A percentile compares a stretch with the other conserved stretches of the same genome.
These are phyloP conservation scores for Diarsia dahlii DNA, from an alignment of 2,888 invertebrate genomes.

Conservation along the genomic window DNA sequence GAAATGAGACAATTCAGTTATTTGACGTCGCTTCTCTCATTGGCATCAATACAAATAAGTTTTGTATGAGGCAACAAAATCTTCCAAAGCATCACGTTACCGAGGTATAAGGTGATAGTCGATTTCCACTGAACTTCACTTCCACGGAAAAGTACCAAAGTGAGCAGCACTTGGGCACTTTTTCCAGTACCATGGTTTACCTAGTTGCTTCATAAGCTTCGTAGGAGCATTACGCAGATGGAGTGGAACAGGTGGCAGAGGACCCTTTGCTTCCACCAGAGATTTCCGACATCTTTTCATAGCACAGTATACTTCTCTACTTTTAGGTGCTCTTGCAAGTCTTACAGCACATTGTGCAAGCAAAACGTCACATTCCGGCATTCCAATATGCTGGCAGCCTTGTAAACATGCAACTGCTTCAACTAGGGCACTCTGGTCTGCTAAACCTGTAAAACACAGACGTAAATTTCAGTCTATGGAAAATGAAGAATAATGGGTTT, in stretches of 20 bases:
- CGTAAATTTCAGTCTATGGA: not conserved
- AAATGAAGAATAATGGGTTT: not conserved
- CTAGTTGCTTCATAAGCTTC: slow-evolving; percentile 94
- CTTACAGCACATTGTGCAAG: slow-evolving; percentile 95
- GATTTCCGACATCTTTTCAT: slow-evolving; percentile 91
- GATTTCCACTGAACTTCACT: no score
- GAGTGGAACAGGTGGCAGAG: slow-evolving; percentile 94
- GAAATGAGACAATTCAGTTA: no score
- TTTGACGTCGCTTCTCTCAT: no score
- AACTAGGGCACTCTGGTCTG: slow-evolving; percentile 92
- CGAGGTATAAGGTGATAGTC: no score
- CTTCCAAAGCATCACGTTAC: no score
- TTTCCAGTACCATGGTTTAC: slow-evolving; percentile 75
- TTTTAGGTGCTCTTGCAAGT: slow-evolving; percentile 94
- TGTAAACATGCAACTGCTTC: slow-evolving; percentile 94
- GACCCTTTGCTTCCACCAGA: slow-evolving; percentile 92
- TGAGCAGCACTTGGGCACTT: not conserved
- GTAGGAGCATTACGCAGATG: slow-evolving; percentile 96
- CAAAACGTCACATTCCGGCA: slow-evolving; percentile 95
- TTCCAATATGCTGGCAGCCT: slow-evolving; percentile 95
- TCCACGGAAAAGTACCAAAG: no score
- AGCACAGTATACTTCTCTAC: slow-evolving; percentile 91
- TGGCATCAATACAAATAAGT: no score
- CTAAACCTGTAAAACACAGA: slow-evolving; percentile 89
- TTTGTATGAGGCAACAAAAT: no score